Conservation (phyloP, 2,113 vertebrate genomes). For the Callospermophilus lateralis region DNA sequence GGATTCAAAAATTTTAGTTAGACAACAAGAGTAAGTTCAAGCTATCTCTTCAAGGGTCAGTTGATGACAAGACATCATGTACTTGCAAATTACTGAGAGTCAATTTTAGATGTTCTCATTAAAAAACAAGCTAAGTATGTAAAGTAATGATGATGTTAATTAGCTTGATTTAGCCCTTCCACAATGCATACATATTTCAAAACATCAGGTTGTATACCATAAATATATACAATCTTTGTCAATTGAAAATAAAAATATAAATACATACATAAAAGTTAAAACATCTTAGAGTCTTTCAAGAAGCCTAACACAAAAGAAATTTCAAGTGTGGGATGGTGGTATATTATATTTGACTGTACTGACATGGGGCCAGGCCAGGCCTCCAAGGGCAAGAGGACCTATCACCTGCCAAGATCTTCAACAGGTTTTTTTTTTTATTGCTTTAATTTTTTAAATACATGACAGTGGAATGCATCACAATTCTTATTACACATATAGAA, state of each 20-base stretch:
- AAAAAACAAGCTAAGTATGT: not conserved
- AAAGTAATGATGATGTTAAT: not conserved
- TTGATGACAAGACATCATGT: no score
- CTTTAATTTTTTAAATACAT: no score
- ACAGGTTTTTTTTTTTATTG: no score
- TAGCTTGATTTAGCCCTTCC: not conserved
- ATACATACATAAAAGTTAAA: not conserved
- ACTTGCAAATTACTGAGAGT: not conserved
- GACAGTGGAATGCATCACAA: no score
- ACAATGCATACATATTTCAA: not conserved
- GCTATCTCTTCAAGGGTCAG: not conserved
- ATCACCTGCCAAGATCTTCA: no score
- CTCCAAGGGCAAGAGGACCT: not conserved
- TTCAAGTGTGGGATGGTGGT: no score
- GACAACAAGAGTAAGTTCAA: not conserved
- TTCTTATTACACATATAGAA: no score
- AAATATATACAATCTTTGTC: not conserved
- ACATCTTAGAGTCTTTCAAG: not conserved
- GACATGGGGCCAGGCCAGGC: not conserved
- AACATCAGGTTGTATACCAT: not conserved
- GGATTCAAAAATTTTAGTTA: not conserved
- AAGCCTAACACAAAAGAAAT: not conserved
- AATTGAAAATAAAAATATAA: not conserved
- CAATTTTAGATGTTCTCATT: not conserved
- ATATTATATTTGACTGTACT: not conserved